Percentiles rank a stretch among this genome's conserved stretches.
phyloP scores from a whole-genome alignment of 23 tunicate species.

The Trididemnum clinides region DNA sequence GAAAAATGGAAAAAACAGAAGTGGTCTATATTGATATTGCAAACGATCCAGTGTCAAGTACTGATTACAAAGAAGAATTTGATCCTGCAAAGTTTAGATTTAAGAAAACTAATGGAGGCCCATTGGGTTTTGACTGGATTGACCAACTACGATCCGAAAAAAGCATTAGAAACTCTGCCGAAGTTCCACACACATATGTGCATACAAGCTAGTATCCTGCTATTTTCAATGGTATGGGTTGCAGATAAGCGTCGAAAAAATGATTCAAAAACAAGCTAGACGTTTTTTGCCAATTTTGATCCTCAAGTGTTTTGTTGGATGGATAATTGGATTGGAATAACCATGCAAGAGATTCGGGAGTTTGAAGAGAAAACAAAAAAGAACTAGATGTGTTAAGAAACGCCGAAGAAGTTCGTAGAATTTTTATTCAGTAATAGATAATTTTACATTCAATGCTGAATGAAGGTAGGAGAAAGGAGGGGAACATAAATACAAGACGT shows the following conservation, averaged over 20 bases:
- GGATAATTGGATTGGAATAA: constrained; percentile 85
- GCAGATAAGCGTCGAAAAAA: constrained; percentile 64
- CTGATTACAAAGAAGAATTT: constrained; percentile 44
- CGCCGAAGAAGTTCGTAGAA: constrained; percentile 63
- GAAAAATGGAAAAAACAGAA: constrained; percentile 39
- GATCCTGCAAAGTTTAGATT: constrained; percentile 41
- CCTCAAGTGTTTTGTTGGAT: constrained; percentile 94
- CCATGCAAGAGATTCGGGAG: constrained; percentile 83
- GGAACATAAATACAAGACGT: too few species aligned
- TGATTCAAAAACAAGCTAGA: constrained; percentile 65
- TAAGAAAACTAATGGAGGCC: constrained; percentile 32
- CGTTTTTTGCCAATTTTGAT: constrained; percentile 80
- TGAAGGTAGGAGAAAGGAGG: too few species aligned
- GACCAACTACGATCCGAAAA: constrained; percentile 28
- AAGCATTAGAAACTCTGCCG: background rate
- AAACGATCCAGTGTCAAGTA: constrained; percentile 30
- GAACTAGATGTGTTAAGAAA: constrained; percentile 66
- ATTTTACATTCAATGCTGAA: too few species aligned
- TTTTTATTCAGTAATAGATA: too few species aligned
- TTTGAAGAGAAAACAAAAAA: constrained; percentile 84
- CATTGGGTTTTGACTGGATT: constrained; percentile 48
- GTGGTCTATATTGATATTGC: constrained; percentile 65
- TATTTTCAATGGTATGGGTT: constrained; percentile 82
- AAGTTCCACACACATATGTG: constrained; percentile 60
- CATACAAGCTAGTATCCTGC: constrained; percentile 87